Evolutionary conservation across 23 tunicate genomes (phyloP).

Genomic region (Diplosoma virens): DNA sequence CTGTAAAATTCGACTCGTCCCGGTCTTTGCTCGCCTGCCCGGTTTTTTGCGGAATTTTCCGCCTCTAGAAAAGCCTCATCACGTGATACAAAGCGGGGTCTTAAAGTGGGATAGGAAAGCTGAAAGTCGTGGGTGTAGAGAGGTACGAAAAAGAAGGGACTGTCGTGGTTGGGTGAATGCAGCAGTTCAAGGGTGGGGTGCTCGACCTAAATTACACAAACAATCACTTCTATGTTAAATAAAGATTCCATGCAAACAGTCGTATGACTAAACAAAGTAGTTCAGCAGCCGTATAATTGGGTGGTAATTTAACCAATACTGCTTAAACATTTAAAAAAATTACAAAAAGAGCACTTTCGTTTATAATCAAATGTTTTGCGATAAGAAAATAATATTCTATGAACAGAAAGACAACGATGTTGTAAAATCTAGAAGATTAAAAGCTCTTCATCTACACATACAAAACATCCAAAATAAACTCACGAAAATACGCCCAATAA

Average conservation of each 20-base stretch:
- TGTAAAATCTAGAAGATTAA: too few relatives aligned
- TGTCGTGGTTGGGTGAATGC: constrained; percentile 35
- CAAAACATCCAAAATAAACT: too few relatives aligned
- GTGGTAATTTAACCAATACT: too few relatives aligned
- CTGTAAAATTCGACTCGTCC: neutral
- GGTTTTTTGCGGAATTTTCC: neutral
- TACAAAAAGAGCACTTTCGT: too few relatives aligned
- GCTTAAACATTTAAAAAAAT: too few relatives aligned
- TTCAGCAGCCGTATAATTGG: too few relatives aligned
- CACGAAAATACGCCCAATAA: too few relatives aligned
- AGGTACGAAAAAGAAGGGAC: constrained; percentile 47
- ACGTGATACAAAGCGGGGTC: constrained; percentile 22
- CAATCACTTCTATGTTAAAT: too few relatives aligned
- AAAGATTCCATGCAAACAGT: too few relatives aligned
- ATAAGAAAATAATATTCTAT: neutral
- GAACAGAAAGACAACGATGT: too few relatives aligned
- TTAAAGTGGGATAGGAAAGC: constrained; percentile 52
- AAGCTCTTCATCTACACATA: too few relatives aligned
- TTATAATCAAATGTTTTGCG: neutral
- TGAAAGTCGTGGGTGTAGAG: constrained; percentile 64
- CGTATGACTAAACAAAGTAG: too few relatives aligned
- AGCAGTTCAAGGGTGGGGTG: constrained; percentile 57
- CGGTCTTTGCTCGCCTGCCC: neutral
- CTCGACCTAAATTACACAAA: constrained; percentile 35
- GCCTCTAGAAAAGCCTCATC: neutral